phyloP scores from a whole-genome alignment of 2,888 invertebrate genomes.

The Prosapia bicincta region DNA sequence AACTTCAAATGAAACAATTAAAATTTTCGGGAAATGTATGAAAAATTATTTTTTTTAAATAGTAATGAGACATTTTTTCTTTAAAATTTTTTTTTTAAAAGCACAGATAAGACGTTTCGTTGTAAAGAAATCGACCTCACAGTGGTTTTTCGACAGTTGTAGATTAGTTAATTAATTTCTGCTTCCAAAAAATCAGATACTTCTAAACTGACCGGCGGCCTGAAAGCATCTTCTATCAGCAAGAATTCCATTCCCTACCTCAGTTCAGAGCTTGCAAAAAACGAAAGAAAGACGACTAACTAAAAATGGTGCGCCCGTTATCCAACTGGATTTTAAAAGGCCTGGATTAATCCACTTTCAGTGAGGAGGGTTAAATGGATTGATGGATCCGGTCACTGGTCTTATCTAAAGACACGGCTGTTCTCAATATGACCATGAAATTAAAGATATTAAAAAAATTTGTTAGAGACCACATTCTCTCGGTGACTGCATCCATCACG shows the following conservation, averaged over 20 bases:
- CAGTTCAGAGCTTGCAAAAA: background rate
- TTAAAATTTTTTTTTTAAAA: no score
- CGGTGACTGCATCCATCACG: background rate
- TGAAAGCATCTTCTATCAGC: background rate
- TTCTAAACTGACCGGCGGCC: background rate
- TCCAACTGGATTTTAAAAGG: background rate
- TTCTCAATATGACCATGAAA: background rate
- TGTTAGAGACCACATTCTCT: background rate
- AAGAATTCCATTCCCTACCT: background rate
- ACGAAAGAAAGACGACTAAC: background rate
- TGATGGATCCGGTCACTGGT: background rate
- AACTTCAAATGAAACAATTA: no score
- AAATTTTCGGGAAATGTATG: no score
- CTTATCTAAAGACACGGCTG: background rate
- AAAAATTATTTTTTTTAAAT: no score
- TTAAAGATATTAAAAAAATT: conserved; percentile 2
- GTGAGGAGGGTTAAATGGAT: background rate
- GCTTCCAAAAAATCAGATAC: background rate
- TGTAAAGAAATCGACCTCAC: no score
- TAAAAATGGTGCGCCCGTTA: background rate
- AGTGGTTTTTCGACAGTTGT: no score
- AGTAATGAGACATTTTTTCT: no score
- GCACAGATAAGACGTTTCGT: no score
- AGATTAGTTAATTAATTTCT: no score
- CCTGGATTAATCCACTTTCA: background rate